Evolutionary conservation across 2,113 vertebrate genomes (phyloP).

Genomic region (Apeltes quadracus): DNA sequence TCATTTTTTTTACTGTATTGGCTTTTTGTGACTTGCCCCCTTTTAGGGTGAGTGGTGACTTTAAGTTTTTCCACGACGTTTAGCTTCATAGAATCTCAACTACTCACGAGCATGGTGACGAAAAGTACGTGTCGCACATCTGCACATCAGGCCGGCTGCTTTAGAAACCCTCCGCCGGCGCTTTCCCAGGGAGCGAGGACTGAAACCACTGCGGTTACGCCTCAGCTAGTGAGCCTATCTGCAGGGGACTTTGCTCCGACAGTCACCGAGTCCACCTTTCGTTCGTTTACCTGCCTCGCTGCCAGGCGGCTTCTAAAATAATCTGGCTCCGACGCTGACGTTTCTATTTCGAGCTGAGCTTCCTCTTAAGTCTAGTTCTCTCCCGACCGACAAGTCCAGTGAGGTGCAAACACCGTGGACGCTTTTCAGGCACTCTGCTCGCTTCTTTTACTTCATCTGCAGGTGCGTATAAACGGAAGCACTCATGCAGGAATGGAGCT

Average conservation of each 20-base stretch:
- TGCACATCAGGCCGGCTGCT: background rate
- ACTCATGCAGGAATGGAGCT: background rate
- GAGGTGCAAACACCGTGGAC: too few species aligned
- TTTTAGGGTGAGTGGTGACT: too few species aligned
- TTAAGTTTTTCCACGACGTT: background rate
- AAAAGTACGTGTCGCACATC: too few species aligned
- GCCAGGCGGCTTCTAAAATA: slow-evolving; percentile 30
- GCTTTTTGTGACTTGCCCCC: too few species aligned
- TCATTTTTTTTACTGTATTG: too few species aligned
- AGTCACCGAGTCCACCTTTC: slow-evolving; percentile 15
- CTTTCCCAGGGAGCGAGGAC: slow-evolving; percentile 45
- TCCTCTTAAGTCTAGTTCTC: slow-evolving; percentile 24
- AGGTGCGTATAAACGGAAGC: background rate
- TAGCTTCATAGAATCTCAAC: background rate
- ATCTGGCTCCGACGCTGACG: slow-evolving; percentile 43
- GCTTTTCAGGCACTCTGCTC: too few species aligned
- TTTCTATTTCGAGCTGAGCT: slow-evolving; percentile 67
- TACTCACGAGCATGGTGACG: background rate
- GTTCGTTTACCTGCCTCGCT: slow-evolving; percentile 23
- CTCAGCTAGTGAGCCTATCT: slow-evolving; percentile 39
- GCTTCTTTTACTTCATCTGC: background rate
- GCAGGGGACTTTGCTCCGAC: slow-evolving; percentile 35
- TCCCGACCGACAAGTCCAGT: slow-evolving; percentile 9
- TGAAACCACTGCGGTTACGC: slow-evolving; percentile 32
- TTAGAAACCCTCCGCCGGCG: too few species aligned